A percentile compares a stretch with the other conserved stretches of the same genome.
These are phyloP conservation scores for Pseudopleuronectes americanus DNA, from an alignment of 2,797 vertebrate genomes.

Conservation along the genomic window DNA sequence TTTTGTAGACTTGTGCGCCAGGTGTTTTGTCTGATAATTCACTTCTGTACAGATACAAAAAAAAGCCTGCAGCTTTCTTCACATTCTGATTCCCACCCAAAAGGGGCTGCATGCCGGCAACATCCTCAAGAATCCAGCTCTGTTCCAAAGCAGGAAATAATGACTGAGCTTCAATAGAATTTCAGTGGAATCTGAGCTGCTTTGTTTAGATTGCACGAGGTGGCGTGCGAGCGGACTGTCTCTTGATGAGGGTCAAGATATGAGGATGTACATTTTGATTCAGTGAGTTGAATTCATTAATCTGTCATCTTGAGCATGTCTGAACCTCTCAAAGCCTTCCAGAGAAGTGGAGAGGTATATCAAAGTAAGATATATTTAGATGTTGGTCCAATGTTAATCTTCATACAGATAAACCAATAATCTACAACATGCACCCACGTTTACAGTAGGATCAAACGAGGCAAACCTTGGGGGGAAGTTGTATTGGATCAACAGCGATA, in stretches of 20 bases:
- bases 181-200: slow-evolving; percentile 64
- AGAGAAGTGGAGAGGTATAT: slow-evolving; percentile 8
- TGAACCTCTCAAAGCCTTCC: slow-evolving; percentile 25
- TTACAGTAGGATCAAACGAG: not conserved
- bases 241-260: slow-evolving; percentile 38
- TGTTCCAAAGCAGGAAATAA: slow-evolving; percentile 78
- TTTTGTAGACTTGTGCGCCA: slow-evolving; percentile 57
- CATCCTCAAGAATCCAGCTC: slow-evolving; percentile 78
- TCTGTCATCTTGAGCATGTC: slow-evolving; percentile 24
- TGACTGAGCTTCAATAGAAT: slow-evolving; percentile 66
- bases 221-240: slow-evolving; percentile 60
- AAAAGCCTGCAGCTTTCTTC: slow-evolving; percentile 63
- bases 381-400: not conserved
- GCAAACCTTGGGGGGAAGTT: not conserved
- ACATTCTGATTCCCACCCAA: slow-evolving; percentile 74
- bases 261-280: slow-evolving; percentile 35
- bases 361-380: not conserved
- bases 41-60: slow-evolving; percentile 62
- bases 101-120: slow-evolving; percentile 62
- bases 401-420: slow-evolving; percentile 9
- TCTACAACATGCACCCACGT: not conserved
- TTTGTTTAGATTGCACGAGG: slow-evolving; percentile 71
- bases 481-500: not conserved
- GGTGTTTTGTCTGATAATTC: slow-evolving; percentile 68
- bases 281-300: slow-evolving; percentile 2